Conservation (phyloP, 2,888 invertebrate species). For the Habroteleia sp. region DNA sequence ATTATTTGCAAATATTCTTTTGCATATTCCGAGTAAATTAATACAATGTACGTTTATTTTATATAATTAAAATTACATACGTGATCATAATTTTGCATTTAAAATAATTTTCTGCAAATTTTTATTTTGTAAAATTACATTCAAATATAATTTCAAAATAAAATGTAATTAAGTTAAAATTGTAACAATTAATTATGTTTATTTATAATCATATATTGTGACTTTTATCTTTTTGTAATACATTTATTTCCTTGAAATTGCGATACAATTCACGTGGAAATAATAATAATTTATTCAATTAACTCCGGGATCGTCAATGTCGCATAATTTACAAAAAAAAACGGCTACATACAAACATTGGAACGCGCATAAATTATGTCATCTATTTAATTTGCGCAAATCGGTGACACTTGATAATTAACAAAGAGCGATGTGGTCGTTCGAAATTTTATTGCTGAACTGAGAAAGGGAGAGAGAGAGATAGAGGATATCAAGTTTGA, state of each 20-base stretch:
- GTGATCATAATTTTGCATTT: no score
- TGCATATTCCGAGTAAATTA: not conserved
- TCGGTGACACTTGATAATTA: slow-evolving; percentile 31
- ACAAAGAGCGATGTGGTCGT: slow-evolving; percentile 25
- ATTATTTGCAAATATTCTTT: not conserved
- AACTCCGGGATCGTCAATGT: slow-evolving; percentile 6
- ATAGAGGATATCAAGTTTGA: not conserved
- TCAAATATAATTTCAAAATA: no score
- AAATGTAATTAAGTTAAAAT: no score
- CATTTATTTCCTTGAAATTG: slow-evolving; percentile 3
- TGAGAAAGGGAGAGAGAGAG: not conserved
- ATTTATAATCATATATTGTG: no score
- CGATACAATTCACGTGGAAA: slow-evolving; percentile 7
- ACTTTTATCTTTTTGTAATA: no score
- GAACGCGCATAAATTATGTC: slow-evolving; percentile 18
- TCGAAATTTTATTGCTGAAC: slow-evolving; percentile 13
- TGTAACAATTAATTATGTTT: no score
- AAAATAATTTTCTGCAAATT: no score
- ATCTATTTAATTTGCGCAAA: slow-evolving; percentile 27
- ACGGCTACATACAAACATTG: slow-evolving; percentile 4
- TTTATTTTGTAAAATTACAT: no score
- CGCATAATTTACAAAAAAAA: slow-evolving; percentile 19
- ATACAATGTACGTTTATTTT: no score
- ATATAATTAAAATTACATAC: no score
- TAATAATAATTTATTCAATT: slow-evolving; percentile 35